Conservation (phyloP, 2,113 vertebrate species). For the Quiscalus mexicanus region DNA sequence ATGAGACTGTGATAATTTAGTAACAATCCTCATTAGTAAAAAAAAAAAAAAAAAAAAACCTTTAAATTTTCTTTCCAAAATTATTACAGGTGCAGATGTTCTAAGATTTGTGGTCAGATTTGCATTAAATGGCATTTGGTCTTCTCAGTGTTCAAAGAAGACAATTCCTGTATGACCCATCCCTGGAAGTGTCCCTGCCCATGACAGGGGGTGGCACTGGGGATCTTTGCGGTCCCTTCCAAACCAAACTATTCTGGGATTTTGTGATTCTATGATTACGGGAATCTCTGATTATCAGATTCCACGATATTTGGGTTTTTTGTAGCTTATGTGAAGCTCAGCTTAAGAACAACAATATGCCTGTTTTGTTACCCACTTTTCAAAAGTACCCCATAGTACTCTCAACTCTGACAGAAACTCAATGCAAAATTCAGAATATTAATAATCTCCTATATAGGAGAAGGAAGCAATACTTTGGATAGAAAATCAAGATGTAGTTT, state of each 20-base stretch:
- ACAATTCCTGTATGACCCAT: not conserved
- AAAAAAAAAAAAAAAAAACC: rapidly evolving
- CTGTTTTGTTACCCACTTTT: not conserved
- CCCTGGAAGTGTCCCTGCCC: not conserved
- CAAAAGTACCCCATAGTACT: not conserved
- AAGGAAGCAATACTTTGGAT: not conserved
- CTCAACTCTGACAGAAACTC: not conserved
- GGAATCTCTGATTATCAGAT: not conserved
- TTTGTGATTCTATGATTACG: not conserved
- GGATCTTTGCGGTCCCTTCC: not conserved
- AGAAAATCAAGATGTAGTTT: not conserved
- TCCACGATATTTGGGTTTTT: not conserved
- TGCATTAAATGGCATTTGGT: not conserved
- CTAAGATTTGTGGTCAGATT: not conserved
- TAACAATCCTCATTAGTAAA: not conserved
- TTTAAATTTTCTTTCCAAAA: not conserved
- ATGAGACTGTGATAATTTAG: not conserved
- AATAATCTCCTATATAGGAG: not conserved
- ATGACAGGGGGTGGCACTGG: not conserved
- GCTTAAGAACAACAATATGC: not conserved
- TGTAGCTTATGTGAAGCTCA: not conserved
- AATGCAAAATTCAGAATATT: not conserved
- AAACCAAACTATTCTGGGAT: not conserved
- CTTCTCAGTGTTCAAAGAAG: not conserved
- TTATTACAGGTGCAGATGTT: not conserved